Percentiles rank a stretch among this genome's conserved stretches.
Conservation (phyloP, 2,797 vertebrate species). For the Tiaroga cobitis region DNA sequence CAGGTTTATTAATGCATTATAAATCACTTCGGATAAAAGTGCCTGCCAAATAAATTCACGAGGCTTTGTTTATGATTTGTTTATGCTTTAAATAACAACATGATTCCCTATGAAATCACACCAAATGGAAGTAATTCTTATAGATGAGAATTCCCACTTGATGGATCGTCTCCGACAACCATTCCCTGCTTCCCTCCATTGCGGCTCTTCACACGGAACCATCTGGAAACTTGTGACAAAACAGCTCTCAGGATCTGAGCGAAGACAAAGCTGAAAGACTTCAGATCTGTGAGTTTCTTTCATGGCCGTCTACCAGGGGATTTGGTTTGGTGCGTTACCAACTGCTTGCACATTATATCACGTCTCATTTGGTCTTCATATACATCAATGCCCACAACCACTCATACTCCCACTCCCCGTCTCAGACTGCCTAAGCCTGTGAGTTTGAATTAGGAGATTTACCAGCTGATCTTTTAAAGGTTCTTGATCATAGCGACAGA, state of each 20-base stretch:
- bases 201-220: constrained; percentile 22
- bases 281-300: constrained; percentile 41
- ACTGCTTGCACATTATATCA: constrained; percentile 31
- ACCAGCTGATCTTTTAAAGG: constrained; percentile 42
- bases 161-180: constrained; percentile 28
- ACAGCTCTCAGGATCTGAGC: constrained; percentile 43
- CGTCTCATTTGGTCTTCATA: constrained; percentile 37
- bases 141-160: constrained; percentile 36
- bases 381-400: constrained; percentile 5
- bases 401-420: not conserved
- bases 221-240: constrained; percentile 48
- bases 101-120: constrained; percentile 39
- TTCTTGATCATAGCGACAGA: constrained; percentile 37
- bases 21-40: constrained; percentile 21
- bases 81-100: constrained; percentile 41
- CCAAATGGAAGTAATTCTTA: constrained; percentile 32
- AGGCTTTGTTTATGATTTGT: not conserved
- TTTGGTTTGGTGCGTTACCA: constrained; percentile 31
- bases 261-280: constrained; percentile 42
- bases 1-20: not conserved
- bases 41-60: not conserved
- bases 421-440: not conserved
- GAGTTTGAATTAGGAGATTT: constrained; percentile 50
- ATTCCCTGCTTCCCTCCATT: constrained; percentile 3
- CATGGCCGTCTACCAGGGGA: constrained; percentile 28